These are phyloP conservation scores for Sinodicranocentrus sp. DNA, from an alignment of 2,888 invertebrate genomes.

Conservation along the genomic window DNA sequence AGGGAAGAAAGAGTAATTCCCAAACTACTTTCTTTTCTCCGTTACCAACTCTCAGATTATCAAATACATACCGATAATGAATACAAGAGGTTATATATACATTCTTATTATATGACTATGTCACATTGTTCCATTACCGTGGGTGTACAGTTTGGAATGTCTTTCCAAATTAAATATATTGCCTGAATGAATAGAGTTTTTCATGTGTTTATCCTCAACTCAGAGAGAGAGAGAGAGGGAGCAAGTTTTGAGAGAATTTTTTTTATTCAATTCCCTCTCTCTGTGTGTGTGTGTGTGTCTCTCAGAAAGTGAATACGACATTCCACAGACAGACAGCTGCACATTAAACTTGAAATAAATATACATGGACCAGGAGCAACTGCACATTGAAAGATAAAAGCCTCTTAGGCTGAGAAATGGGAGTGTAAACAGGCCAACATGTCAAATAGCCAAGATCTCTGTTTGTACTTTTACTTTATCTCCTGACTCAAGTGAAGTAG, in stretches of 20 bases:
- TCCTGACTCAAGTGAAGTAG: slow-evolving; percentile 13
- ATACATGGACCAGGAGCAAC: slow-evolving; percentile 18
- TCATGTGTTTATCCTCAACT: slow-evolving; percentile 16
- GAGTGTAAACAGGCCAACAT: slow-evolving; percentile 57
- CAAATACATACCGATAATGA: too few relatives aligned
- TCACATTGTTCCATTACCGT: too few relatives aligned
- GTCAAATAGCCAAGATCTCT: slow-evolving; percentile 59
- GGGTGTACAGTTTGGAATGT: neutral
- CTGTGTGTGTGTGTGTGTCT: too few relatives aligned
- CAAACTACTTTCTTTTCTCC: neutral
- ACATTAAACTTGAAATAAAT: slow-evolving; percentile 51
- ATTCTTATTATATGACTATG: too few relatives aligned
- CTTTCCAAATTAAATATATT: neutral
- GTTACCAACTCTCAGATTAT: neutral
- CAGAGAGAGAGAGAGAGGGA: slow-evolving; percentile 6
- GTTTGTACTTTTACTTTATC: slow-evolving; percentile 30
- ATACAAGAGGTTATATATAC: too few relatives aligned
- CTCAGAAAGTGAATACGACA: slow-evolving; percentile 26
- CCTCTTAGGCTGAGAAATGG: slow-evolving; percentile 33
- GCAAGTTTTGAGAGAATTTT: slow-evolving; percentile 5
- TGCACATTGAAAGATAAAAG: neutral
- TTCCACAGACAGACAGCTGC: slow-evolving; percentile 31
- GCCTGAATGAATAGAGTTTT: neutral
- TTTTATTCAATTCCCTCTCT: slow-evolving; percentile 36
- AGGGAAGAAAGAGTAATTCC: too few relatives aligned